Base-by-base conservation (phyloP, 2,797 vertebrate genomes). In the Euthynnus affinis region DNA sequence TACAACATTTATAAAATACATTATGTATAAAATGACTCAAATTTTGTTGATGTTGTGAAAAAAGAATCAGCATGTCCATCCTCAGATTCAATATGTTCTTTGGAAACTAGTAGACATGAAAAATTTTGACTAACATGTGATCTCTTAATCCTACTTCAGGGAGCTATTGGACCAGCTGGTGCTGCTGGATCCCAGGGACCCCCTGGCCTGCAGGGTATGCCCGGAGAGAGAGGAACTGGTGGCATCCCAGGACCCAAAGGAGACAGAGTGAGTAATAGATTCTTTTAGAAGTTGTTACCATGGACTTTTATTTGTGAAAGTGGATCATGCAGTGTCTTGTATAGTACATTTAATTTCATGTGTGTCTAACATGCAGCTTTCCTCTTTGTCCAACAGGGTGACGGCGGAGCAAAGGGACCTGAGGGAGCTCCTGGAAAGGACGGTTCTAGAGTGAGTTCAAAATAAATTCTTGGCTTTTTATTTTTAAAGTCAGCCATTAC, bases 161-260 rank as follows among this genome's bases (percentile, higher is more conserved):
- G 98, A 69, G 96, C 97, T 7, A 94, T 97, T 18, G 98, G 98
- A 66, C 96, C 97, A 0, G 85, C 91, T 9, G 98, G 98, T 4
- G 85, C 94, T 73, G 52, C 83, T 22, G 98, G 98, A 15, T 77
- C 96, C 71, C 98, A 98, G 89, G 98, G 98, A 4, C 96, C 97
- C 63, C 96, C 98, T 0, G 98, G 98, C 53, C 95, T 99, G 51
- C 98, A 99, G 91, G 98, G 98, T 22, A 99, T 99, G 98, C 98
- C 98, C 0, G 98, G 98, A 1, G 98, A 99, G 93, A 96, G 98
- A 88, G 98, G 98, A 95, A 74, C 96, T 0, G 94, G 96, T 15
- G 98, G 98, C 3, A 99, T 99, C 12, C 68, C 96, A 0, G 98
- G 98, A 66, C 88, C 98, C 83, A 99, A 99, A 87, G 98, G 98